Conservation (phyloP, 2,113 vertebrate species). For the Trichechus manatus region DNA sequence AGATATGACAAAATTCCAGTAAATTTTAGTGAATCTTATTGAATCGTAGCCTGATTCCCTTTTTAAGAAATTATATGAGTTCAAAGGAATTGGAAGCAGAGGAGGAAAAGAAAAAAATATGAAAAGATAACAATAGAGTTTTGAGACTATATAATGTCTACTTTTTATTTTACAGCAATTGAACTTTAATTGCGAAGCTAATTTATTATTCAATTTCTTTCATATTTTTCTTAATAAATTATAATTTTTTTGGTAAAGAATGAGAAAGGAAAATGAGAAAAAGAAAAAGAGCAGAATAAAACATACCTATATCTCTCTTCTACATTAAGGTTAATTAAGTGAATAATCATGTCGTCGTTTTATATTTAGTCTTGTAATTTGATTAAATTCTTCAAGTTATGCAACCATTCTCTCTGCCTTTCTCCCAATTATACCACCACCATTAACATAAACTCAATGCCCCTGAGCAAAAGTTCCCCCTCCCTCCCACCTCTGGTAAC, state of each 20-base stretch:
- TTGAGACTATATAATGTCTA: background rate
- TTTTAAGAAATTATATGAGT: background rate
- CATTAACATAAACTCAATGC: too few species aligned
- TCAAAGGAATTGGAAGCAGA: background rate
- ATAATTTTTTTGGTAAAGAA: background rate
- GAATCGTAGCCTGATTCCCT: background rate
- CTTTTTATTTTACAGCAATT: conserved; percentile 7
- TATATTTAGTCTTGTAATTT: conserved; percentile 33
- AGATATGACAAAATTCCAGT: conserved; percentile 39
- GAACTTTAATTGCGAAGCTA: background rate
- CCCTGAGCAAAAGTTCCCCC: too few species aligned
- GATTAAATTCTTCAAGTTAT: background rate
- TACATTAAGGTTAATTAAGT: background rate
- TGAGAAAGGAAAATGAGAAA: background rate
- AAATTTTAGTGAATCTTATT: background rate
- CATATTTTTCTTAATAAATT: conserved; percentile 18
- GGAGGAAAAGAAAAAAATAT: background rate
- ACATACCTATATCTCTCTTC: background rate
- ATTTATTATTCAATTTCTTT: conserved; percentile 54
- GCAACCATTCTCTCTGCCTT: background rate
- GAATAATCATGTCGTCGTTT: conserved; percentile 18
- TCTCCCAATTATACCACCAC: background rate
- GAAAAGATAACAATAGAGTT: background rate
- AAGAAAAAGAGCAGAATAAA: background rate
- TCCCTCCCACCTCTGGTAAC: too few species aligned